Percentiles rank a stretch among this genome's conserved stretches.
Conservation (phyloP, 2,113 vertebrate species). For the Turdus rufiventris region DNA sequence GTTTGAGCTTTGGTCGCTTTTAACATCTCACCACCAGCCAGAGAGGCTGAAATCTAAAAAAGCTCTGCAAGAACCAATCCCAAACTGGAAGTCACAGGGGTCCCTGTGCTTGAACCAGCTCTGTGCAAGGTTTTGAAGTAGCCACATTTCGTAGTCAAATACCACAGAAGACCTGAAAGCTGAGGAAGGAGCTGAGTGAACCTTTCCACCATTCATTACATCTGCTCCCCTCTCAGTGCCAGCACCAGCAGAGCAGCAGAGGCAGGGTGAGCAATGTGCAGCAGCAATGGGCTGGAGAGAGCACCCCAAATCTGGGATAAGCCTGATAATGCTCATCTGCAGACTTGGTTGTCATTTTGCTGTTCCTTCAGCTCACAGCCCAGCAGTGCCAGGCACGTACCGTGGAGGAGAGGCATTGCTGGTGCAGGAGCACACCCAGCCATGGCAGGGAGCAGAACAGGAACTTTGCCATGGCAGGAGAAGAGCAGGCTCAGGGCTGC, state of each 20-base stretch:
- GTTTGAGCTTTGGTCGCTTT: neutral
- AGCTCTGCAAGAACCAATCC: neutral
- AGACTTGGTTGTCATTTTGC: neutral
- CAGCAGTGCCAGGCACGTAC: neutral
- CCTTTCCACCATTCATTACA: fast-evolving
- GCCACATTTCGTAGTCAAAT: neutral
- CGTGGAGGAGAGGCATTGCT: neutral
- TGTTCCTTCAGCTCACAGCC: neutral
- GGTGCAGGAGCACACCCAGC: neutral
- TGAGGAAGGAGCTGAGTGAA: neutral
- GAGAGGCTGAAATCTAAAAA: neutral
- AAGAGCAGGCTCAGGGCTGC: neutral
- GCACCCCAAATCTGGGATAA: neutral
- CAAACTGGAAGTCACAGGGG: neutral
- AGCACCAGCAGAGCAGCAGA: neutral
- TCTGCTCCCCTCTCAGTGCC: neutral
- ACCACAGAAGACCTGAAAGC: neutral
- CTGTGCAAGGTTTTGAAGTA: neutral
- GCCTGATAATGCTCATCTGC: neutral
- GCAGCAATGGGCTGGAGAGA: neutral
- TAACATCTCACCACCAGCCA: neutral
- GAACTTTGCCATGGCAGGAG: neutral
- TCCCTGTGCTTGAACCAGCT: neutral
- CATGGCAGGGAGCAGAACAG: neutral
- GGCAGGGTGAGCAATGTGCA: neutral